Evolutionary conservation across 1,140 invertebrate genomes (phyloP).

Genomic region (Drosophila varians): DNA sequence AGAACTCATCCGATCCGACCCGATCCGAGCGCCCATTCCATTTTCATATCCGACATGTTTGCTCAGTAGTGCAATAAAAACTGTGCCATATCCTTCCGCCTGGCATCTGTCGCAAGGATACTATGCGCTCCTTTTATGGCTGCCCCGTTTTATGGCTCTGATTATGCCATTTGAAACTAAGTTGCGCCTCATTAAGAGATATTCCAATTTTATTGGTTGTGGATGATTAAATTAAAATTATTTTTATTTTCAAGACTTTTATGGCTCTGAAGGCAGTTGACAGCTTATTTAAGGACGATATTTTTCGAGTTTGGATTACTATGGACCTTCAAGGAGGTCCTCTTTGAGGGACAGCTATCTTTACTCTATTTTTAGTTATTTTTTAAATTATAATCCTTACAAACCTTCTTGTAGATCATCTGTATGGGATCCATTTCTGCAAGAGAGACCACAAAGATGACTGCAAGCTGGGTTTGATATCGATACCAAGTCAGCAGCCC

Average conservation of each 20-base stretch:
- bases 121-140: conserved; percentile 18
- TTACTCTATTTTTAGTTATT: neutral
- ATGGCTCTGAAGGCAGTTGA: conserved; percentile 18
- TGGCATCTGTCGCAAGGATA: conserved; percentile 52
- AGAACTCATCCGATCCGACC: conserved; percentile 9
- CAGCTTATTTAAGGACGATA: conserved; percentile 8
- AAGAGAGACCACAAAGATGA: conserved; percentile 49
- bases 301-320: neutral
- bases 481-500: conserved; percentile 43
- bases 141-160: conserved; percentile 53
- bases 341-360: too few relatives aligned
- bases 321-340: conserved; percentile 1
- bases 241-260: conserved; percentile 23
- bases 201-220: conserved; percentile 44
- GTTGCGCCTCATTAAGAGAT: conserved; percentile 65
- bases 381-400: neutral
- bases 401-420: conserved; percentile 1
- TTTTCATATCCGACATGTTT: conserved; percentile 43
- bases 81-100: conserved; percentile 62
- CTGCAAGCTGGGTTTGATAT: conserved; percentile 59
- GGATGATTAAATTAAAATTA: conserved; percentile 26
- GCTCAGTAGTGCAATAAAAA: conserved; percentile 64
- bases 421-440: conserved; percentile 1
- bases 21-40: too few relatives aligned
- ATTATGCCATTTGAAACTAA: conserved; percentile 59